Evolutionary conservation across 2,797 vertebrate genomes (phyloP).

Genomic region (Nothura maculosa): DNA sequence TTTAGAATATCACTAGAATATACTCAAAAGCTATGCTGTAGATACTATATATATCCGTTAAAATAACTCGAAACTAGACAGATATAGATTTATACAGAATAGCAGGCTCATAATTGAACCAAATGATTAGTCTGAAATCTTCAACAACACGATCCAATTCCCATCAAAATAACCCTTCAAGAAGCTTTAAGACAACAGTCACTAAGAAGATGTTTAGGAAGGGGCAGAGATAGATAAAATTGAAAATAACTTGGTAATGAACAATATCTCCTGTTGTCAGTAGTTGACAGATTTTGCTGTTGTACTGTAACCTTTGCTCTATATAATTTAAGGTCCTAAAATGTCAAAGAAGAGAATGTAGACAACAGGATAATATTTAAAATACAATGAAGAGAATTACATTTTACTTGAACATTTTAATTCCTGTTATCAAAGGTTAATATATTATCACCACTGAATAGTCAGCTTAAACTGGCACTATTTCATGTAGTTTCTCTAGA

Average conservation of each 20-base stretch:
- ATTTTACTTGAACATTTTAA: not conserved
- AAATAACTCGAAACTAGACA: not conserved
- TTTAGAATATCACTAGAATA: not conserved
- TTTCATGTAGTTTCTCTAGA: not conserved
- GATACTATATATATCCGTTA: not conserved
- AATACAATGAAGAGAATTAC: not conserved
- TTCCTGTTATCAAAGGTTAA: not conserved
- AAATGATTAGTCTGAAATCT: not conserved
- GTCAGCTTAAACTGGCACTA: not conserved
- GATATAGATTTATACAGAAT: accelerated
- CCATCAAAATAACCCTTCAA: not conserved
- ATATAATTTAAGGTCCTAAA: not conserved
- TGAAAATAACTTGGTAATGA: not conserved
- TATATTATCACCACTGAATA: not conserved
- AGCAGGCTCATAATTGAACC: not conserved
- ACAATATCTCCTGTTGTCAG: not conserved
- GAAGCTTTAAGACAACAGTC: not conserved
- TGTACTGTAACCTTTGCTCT: not conserved
- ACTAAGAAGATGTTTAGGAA: not conserved
- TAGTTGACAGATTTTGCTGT: not conserved
- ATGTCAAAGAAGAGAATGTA: not conserved
- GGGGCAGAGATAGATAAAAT: not conserved
- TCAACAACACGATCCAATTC: not conserved
- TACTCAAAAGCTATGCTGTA: not conserved
- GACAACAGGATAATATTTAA: not conserved